Conservation (phyloP, 1,140 invertebrate species). For the Lordiphosa clarofinis region DNA sequence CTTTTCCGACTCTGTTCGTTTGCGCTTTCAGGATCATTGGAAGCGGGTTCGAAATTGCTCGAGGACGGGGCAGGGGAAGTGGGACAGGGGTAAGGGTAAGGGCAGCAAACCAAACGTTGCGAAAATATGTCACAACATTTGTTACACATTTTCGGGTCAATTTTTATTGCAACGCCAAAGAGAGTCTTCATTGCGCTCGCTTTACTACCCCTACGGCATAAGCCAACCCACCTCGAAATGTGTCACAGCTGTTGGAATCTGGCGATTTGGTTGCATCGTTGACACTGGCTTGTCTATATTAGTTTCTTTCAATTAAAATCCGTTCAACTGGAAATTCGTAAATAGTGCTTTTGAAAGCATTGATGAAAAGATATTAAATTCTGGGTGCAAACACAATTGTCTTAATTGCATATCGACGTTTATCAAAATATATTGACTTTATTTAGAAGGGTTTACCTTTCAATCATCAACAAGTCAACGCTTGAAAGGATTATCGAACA, state of each 20-base stretch:
- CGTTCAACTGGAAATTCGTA: conserved; percentile 72
- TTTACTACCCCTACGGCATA: conserved; percentile 17
- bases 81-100: neutral
- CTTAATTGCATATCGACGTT: too few species aligned
- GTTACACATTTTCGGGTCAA: conserved; percentile 78
- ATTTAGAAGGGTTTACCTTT: too few species aligned
- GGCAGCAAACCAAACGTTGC: conserved; percentile 42
- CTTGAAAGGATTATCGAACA: too few species aligned
- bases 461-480: too few species aligned
- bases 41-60: conserved; percentile 41
- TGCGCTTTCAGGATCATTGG: conserved; percentile 72
- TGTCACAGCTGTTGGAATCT: conserved; percentile 55
- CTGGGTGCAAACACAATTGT: too few species aligned
- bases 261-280: conserved; percentile 46
- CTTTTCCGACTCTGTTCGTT: conserved; percentile 59
- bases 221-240: conserved; percentile 16
- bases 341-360: conserved; percentile 33
- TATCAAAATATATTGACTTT: too few species aligned
- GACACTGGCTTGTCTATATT: conserved; percentile 67
- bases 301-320: conserved; percentile 72
- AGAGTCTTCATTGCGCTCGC: neutral
- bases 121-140: conserved; percentile 78
- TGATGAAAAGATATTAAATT: too few species aligned
- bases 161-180: conserved; percentile 67
- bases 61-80: too few species aligned